Evolutionary conservation across 2,888 invertebrate species (phyloP), one percentile per base, ranked within the genome.

Genomic region (Parelbella ahira): DNA sequence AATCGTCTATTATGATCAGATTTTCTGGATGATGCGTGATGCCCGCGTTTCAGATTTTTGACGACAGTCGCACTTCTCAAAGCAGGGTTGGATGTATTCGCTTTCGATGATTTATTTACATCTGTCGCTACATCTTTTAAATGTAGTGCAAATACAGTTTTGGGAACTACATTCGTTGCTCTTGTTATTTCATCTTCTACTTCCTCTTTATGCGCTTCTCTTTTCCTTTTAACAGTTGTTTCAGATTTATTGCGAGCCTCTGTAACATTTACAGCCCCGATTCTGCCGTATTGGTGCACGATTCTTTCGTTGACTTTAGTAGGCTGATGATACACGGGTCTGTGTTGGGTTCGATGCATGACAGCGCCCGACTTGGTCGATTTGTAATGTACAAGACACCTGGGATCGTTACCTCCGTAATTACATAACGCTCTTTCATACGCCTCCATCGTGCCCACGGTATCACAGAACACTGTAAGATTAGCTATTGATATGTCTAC

Each of bases 401-500:
- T 48, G 0, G 47, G 25, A 0, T 41, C 33, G 1, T 29, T 45
- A 0, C 13, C 20, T 15, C 8, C 12, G 3, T 8, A 12, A 13
- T 48, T 12, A 12, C 69, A 70, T 1, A 55, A 34, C 0, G 44
- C 27, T 20, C 68, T 45, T 20, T 66, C 60, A 24, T 73, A 78
- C 0, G 37, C n/a, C 0, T 63, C 63, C 0, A 71, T 42, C 0
- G 53, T 47, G 1, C 60, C 54, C 0, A 69, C 59, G 1, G 49
- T 47, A 11, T 58, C 47, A 19, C 83, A 83, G 46, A 83, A 79
- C 0, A 47, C 48, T 0, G 71, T 72, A 0, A 71, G 4, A 50
- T 82, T 78, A 0, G 24, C 13, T 0, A 59, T 6, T 0, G 77
- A 73, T 0, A 54, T 48, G 1, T 63, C 55, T 0, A 78, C 60